Conservation (phyloP, 1,140 invertebrate genomes). For the Drosophila neocordata region DNA sequence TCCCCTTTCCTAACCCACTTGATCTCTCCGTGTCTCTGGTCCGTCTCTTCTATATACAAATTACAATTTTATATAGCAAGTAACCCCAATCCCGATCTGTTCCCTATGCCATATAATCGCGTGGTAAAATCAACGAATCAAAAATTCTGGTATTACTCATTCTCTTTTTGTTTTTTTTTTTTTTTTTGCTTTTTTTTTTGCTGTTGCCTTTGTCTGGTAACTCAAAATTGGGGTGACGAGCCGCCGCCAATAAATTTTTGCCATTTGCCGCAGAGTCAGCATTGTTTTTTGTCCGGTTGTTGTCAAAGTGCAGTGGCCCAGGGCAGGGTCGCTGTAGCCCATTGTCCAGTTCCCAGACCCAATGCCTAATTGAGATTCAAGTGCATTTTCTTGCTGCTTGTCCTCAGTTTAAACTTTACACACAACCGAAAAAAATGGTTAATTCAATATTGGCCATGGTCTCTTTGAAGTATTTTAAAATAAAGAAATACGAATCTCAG, state of each 20-base stretch:
- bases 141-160: constrained; percentile 53
- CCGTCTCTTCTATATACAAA: constrained; percentile 8
- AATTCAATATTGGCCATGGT: constrained; percentile 62
- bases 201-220: constrained; percentile 37
- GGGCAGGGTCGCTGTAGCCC: constrained; percentile 50
- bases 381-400: constrained; percentile 48
- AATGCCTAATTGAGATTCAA: constrained; percentile 73
- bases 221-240: constrained; percentile 67
- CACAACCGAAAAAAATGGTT: constrained; percentile 45
- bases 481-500: neutral
- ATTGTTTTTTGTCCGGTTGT: constrained; percentile 7
- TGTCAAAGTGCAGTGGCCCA: constrained; percentile 61
- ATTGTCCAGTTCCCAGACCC: constrained; percentile 39
- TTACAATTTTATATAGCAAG: constrained; percentile 31
- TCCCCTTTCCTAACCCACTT: no score
- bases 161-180: constrained; percentile 29
- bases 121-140: constrained; percentile 59
- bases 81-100: constrained; percentile 24
- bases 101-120: constrained; percentile 30
- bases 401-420: neutral
- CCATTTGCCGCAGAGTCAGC: constrained; percentile 38
- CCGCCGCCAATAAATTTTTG: constrained; percentile 66
- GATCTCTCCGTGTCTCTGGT: no score
- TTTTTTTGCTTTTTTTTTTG: constrained; percentile 25
- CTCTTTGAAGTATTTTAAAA: neutral